phyloP scores from a whole-genome alignment of 2,797 vertebrate species.

The Catostomus latipinnis region DNA sequence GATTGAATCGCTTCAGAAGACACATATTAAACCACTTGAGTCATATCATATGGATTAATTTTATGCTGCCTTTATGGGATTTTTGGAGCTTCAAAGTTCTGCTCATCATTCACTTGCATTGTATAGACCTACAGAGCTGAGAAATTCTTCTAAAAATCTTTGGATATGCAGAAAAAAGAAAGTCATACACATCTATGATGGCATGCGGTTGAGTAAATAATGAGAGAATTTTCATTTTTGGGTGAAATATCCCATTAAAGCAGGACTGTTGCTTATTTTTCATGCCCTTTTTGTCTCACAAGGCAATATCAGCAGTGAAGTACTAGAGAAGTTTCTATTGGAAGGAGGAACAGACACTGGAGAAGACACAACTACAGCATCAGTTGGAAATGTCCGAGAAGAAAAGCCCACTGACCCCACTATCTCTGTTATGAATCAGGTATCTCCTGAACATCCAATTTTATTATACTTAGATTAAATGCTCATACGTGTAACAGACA shows the following conservation, averaged over 20 bases:
- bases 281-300: neutral
- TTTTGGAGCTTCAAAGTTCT: too few relatives aligned
- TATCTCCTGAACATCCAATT: constrained; percentile 19
- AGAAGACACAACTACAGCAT: constrained; percentile 22
- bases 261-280: neutral
- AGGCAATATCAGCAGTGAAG: constrained; percentile 63
- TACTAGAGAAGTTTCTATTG: constrained; percentile 47
- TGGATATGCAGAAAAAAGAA: too few relatives aligned
- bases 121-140: too few relatives aligned
- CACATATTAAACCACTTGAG: too few relatives aligned
- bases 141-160: too few relatives aligned
- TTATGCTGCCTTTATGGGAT: too few relatives aligned
- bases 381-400: neutral
- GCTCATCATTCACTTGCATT: too few relatives aligned
- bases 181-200: too few relatives aligned
- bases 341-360: neutral
- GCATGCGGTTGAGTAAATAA: too few relatives aligned
- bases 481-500: constrained; percentile 3
- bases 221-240: too few relatives aligned
- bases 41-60: too few relatives aligned
- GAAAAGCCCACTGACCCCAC: neutral
- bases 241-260: neutral
- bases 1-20: too few relatives aligned
- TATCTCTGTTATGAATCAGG: neutral
- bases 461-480: neutral